phyloP scores from a whole-genome alignment of 2,113 vertebrate genomes.

The Dasyornis broadbenti region DNA sequence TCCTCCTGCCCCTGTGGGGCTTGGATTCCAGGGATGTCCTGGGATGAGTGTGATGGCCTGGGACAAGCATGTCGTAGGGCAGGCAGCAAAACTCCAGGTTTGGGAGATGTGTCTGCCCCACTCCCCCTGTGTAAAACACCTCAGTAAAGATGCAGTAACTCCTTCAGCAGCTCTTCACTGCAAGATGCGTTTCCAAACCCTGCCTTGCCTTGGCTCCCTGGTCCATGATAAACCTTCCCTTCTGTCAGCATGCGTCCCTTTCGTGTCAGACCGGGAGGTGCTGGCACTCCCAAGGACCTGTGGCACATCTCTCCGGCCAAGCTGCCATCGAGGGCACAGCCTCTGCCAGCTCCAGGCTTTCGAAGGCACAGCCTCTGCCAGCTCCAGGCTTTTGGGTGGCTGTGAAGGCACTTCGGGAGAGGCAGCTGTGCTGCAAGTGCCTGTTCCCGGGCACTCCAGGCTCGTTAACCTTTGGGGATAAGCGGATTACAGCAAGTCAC shows the following conservation, averaged over 20 bases:
- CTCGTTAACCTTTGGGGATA: constrained; percentile 41
- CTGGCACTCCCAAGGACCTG: neutral
- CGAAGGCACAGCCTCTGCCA: accelerated
- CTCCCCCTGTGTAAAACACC: neutral
- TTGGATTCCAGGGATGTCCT: accelerated
- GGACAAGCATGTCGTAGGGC: accelerated
- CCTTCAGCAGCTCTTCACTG: neutral
- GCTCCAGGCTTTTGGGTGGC: neutral
- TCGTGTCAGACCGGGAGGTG: neutral
- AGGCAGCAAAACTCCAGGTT: neutral
- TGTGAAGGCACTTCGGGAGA: neutral
- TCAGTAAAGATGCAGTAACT: neutral
- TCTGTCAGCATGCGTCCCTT: accelerated
- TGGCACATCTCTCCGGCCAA: accelerated
- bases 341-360: neutral
- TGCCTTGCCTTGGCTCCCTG: accelerated
- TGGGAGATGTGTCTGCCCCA: neutral
- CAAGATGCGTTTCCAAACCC: neutral
- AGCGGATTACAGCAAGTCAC: constrained; percentile 54
- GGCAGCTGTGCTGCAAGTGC: neutral
- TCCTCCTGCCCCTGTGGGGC: accelerated
- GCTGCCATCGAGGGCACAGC: neutral
- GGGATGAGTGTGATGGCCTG: neutral
- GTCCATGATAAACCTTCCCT: neutral
- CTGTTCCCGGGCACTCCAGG: neutral